phyloP scores from a whole-genome alignment of 2,797 vertebrate species.

The Podargus strigoides region DNA sequence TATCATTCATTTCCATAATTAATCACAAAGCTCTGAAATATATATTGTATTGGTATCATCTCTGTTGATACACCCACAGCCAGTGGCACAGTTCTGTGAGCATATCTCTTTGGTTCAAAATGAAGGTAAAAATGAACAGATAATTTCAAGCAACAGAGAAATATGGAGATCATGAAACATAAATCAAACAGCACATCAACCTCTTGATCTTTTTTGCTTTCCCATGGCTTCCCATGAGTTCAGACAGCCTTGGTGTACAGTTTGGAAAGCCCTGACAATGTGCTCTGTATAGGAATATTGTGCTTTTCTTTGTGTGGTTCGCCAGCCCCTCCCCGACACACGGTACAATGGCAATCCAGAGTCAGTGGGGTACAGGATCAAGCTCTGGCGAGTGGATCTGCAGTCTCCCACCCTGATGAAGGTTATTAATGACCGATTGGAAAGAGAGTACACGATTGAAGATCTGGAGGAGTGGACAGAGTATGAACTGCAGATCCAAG shows the following conservation, averaged over 20 bases:
- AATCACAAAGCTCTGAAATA: constrained; percentile 43
- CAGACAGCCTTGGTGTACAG: background rate
- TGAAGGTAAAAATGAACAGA: background rate
- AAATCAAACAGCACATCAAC: background rate
- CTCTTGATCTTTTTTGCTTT: background rate
- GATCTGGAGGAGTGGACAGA: constrained; percentile 88
- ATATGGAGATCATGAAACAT: background rate
- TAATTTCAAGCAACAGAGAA: background rate
- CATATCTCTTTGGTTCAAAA: background rate
- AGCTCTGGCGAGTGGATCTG: constrained; percentile 75
- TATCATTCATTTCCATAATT: constrained; percentile 66
- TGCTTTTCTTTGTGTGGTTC: background rate
- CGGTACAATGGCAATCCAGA: constrained; percentile 91
- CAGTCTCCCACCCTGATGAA: constrained; percentile 59
- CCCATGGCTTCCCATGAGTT: accelerated
- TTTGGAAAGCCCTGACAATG: background rate
- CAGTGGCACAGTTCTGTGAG: background rate
- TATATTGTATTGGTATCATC: constrained; percentile 10
- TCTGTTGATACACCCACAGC: constrained; percentile 8
- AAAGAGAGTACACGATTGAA: constrained; percentile 81
- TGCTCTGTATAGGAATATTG: background rate
- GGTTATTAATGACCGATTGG: constrained; percentile 74
- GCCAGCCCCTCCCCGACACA: constrained; percentile 84
- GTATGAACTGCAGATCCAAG: constrained; percentile 89
- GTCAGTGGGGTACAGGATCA: constrained; percentile 86